Evolutionary conservation across 2,888 invertebrate species (phyloP).

Genomic region (Drosophila kambysellisi): DNA sequence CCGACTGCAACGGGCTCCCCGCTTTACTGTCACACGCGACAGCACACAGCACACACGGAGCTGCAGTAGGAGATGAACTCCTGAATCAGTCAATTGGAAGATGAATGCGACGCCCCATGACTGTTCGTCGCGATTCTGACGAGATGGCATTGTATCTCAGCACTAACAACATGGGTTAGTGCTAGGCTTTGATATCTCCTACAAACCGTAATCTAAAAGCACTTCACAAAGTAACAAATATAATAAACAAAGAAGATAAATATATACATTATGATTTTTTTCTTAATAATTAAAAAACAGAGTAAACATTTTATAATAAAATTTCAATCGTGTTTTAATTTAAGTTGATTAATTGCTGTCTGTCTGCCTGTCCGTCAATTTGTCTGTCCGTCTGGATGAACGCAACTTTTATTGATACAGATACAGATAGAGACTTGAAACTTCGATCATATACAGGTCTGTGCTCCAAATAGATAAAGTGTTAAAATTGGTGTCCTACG

Average conservation of each 20-base stretch:
- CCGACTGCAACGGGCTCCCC: constrained; percentile 6
- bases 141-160: constrained; percentile 50
- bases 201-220: background rate
- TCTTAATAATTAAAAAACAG: background rate
- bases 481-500: no score
- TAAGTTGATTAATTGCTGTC: background rate
- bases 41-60: constrained; percentile 54
- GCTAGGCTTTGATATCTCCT: background rate
- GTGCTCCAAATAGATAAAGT: no score
- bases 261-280: background rate
- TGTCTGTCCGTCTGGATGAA: no score
- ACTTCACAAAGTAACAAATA: background rate
- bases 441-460: no score
- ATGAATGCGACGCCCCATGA: constrained; percentile 39
- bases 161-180: background rate
- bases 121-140: constrained; percentile 72
- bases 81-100: no score
- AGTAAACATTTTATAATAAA: background rate
- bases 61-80: constrained; percentile 6
- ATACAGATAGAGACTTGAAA: no score
- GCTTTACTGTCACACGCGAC: constrained; percentile 59
- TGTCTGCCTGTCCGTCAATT: no score
- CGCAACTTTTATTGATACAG: no score
- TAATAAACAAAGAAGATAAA: background rate
- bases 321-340: background rate